These are phyloP conservation scores for Melanogrammus aeglefinus DNA, from an alignment of 2,797 vertebrate genomes.

Conservation along the genomic window DNA sequence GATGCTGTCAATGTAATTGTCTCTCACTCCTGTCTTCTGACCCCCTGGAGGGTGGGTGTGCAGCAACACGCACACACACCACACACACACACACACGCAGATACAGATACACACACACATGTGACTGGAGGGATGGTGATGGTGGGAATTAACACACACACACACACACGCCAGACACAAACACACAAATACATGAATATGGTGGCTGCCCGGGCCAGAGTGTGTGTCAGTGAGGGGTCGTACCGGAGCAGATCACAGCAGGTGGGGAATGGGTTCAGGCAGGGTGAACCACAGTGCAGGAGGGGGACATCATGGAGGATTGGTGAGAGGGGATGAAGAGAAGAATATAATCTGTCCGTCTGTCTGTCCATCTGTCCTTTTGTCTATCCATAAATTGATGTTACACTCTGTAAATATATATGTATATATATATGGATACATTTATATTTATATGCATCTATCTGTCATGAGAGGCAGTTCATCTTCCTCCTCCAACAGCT, in stretches of 20 bases:
- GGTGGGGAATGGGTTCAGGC: slow-evolving; percentile 38
- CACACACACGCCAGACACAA: slow-evolving; percentile 4
- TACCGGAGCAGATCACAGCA: slow-evolving; percentile 49
- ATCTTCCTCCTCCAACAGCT: no score
- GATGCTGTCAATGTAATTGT: slow-evolving; percentile 28
- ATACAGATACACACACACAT: no score
- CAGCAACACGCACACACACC: slow-evolving; percentile 10
- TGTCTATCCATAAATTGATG: neutral
- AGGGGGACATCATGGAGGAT: slow-evolving; percentile 13
- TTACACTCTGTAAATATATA: no score
- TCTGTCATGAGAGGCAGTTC: no score
- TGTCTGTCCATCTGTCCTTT: neutral
- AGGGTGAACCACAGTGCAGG: slow-evolving; percentile 10
- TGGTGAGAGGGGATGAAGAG: neutral
- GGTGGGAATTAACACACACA: slow-evolving; percentile 12
- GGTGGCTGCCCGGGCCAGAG: slow-evolving; percentile 14
- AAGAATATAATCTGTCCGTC: neutral
- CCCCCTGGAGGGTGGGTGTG: slow-evolving; percentile 1
- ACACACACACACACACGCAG: neutral
- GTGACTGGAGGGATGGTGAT: neutral
- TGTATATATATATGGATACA: no score
- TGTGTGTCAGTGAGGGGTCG: slow-evolving; percentile 18
- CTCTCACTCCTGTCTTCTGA: slow-evolving; percentile 30
- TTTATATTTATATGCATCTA: no score
- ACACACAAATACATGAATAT: neutral